Evolutionary conservation across 2,888 invertebrate genomes (phyloP), one percentile per base, ranked within the genome.

Genomic region (Opisthograptis luteolata): DNA sequence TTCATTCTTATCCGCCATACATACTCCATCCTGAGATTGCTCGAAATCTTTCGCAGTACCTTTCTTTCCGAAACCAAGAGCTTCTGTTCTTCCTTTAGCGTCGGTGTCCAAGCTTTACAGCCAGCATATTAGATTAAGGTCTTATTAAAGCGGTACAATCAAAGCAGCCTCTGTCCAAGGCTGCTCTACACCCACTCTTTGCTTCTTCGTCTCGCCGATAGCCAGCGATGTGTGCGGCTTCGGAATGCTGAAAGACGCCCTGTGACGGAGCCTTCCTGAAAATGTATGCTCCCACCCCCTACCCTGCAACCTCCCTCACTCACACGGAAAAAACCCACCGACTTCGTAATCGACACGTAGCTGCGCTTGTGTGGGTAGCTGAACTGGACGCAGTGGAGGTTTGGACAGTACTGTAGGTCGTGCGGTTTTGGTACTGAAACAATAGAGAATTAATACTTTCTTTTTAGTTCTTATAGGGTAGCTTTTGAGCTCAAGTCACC

Each of bases 161-260:
- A 25, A 28, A 36, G 27, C 15, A 31, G 13, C 17, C 55, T 68
- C 71, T 70, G 45, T 40, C 3, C 0, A 0, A 13, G 15, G 19
- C 46, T 85, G 73, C 66, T 70, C 86, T 86, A 57, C 60, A 55
- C 30, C 40, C 72, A 81, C 82, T 84, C 84, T 86, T 84, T 84
- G 83, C 85, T 88, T 81, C 88, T 88, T 89, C 87, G 87, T 83
- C 82, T 87, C 86, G 79, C 88, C 89, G 86, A 90, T 90, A 84
- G 78, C 81, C 80, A 73, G 70, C 82, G 74, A 87, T 89, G 89
- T 90, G 89, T 88, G 89, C 87, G 85, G 73, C 81, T 80, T 84
- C 81, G 81, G 79, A 81, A 83, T 86, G 84, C 81, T 88, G 89
- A 90, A 90, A 90, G 89, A 90, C 87, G 88, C 84, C 81, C 80